These are phyloP conservation scores for Lichenostomus cassidix DNA, from an alignment of 2,113 vertebrate genomes.

Conservation along the genomic window DNA sequence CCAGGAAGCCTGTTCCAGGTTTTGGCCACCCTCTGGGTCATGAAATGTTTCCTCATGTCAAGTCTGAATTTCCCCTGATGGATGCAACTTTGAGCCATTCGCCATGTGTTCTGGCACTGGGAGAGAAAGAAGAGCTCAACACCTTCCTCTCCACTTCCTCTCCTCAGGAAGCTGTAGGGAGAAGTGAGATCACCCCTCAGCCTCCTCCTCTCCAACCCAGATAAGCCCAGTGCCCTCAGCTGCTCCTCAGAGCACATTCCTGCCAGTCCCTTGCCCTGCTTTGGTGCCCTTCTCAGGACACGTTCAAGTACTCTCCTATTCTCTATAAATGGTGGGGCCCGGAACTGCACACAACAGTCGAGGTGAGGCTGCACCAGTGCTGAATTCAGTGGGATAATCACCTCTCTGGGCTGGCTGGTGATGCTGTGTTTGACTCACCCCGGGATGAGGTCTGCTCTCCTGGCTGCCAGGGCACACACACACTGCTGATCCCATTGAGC, in stretches of 20 bases:
- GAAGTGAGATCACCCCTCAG: not conserved
- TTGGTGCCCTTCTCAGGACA: too few species aligned
- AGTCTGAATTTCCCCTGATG: rapidly evolving
- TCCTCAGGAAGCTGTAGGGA: not conserved
- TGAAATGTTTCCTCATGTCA: not conserved
- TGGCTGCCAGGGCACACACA: not conserved
- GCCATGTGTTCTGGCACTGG: not conserved
- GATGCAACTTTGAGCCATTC: not conserved
- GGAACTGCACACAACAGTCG: not conserved
- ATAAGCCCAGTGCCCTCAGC: too few species aligned
- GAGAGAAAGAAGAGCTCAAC: not conserved
- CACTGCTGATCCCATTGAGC: not conserved
- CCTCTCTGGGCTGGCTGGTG: not conserved
- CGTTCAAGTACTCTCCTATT: too few species aligned
- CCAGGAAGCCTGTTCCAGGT: not conserved
- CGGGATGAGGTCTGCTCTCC: not conserved
- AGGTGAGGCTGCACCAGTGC: not conserved
- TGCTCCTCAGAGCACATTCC: too few species aligned
- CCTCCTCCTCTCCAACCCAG: not conserved
- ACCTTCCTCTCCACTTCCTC: not conserved
- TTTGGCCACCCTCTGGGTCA: not conserved
- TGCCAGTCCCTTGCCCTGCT: not conserved
- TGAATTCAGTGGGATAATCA: not conserved
- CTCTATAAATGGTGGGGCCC: too few species aligned
- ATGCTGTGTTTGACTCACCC: not conserved